Evolutionary conservation across 2,113 vertebrate species (phyloP), one percentile per base, ranked within the genome.

Genomic region (Carassius auratus): DNA sequence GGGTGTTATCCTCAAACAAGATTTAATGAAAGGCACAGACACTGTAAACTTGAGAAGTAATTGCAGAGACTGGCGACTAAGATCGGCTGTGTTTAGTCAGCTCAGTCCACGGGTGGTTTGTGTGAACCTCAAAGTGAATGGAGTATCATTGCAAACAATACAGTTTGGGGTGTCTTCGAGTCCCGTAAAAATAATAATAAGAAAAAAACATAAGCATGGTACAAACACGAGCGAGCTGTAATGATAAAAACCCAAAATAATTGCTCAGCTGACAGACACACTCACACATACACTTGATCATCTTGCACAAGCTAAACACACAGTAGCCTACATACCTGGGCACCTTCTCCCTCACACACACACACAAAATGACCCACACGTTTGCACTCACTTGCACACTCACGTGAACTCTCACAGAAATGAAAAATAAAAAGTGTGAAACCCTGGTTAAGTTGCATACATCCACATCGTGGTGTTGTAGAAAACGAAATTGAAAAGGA

Each of bases 391-490:
- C 81, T 81, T 48, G 76, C 81, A 86, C 74, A 45, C 81, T 23
- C 81, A 57, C 76, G 64, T 38, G 19, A 78, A 84, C 86, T 71
- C 81, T 61, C 87, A 85, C 55, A 52, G 91, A 93, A 93, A 93
- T 92, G 90, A 90, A 71, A 73, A 84, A 66, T n/a, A 89, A 92
- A 87, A 92, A 92, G 90, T 90, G 78, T 92, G 87, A 94, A 94
- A 92, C 89, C 92, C 88, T 94, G 92, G 87, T 89, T 73, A 93
- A 92, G 88, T 90, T 91, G 91, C 90, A 92, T 94, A 93, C 92
- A 92, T 93, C 92, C 91, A 90, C 88, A 66, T 93, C 87, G 89
- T 76, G 48, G 3, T 90, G 92, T 92, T 93, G 92, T 94, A 93
- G 92, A 90, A 94, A 94, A 92, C 81, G 14, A 76, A 91, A 84